phyloP scores from a whole-genome alignment of 2,888 invertebrate genomes.

The Mesochorus sp. region DNA sequence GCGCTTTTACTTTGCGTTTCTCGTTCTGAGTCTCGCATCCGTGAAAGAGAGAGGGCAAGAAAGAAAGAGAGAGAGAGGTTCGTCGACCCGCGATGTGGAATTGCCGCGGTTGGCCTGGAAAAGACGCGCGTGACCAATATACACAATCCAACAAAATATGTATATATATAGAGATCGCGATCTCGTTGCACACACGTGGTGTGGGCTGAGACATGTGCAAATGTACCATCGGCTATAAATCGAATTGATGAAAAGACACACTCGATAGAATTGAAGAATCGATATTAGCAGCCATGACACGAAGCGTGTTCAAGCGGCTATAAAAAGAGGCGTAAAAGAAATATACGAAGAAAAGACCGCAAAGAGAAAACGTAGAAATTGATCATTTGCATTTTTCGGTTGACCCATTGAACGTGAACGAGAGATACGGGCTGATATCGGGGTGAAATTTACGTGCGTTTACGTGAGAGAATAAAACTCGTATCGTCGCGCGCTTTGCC shows the following conservation, averaged over 20 bases:
- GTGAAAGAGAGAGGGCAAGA: conserved; percentile 1
- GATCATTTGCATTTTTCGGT: conserved; percentile 53
- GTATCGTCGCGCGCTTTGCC: neutral
- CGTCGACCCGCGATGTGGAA: conserved; percentile 36
- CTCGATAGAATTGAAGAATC: neutral
- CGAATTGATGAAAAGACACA: neutral
- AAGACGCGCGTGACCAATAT: conserved; percentile 27
- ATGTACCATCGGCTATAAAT: neutral
- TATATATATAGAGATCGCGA: neutral
- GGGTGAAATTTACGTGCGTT: neutral
- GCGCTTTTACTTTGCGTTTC: conserved; percentile 53
- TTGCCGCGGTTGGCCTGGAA: conserved; percentile 48
- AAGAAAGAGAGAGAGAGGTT: conserved; percentile 27
- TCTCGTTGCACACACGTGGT: neutral
- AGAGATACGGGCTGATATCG: conserved; percentile 8
- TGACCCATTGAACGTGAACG: conserved; percentile 49
- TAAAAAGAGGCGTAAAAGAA: neutral
- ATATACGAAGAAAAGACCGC: conserved; percentile 7
- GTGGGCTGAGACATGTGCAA: neutral
- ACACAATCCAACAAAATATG: conserved; percentile 9
- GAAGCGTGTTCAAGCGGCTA: neutral
- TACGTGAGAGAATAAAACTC: neutral
- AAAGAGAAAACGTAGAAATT: conserved; percentile 53
- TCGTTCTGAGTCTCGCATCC: conserved; percentile 5
- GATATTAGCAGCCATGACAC: conserved; percentile 26